Base-by-base conservation (phyloP, 1,140 invertebrate species). In the Anadara kagoshimensis region DNA sequence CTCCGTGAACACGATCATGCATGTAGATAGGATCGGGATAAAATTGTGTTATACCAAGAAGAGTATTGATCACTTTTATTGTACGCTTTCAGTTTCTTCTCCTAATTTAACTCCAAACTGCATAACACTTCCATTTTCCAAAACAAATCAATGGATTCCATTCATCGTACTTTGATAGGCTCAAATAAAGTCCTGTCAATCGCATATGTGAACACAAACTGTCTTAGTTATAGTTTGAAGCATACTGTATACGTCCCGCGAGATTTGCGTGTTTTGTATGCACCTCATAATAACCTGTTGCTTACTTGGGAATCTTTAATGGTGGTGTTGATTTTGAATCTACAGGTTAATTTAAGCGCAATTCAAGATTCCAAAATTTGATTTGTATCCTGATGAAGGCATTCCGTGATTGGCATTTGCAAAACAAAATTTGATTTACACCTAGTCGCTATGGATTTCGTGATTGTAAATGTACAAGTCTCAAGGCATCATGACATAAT, bases 291-390 rank as follows among this genome's bases (percentile, higher is more conserved):
- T 14, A 57, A 57, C 56, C 56, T 57, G 56, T 57, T 57, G 56
- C 26, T 36, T 57, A 24, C 56, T 36, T 24, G 56, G 26, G 24
- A 36, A 36, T 36, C 29, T 36, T 36, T 36, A 36, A 36, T 36
- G 29, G 29, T 36, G 7, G 29, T 36, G 29, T 36, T 36, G 29
- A 36, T 36, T 36, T 36, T n/a, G 24, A 64, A 64, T 45, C 62
- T 62, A 73, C 71, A 53, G 65, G 71, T 73, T 64, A 66, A 73
- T 67, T 73, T 73, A 66, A 44, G 47, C 22, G 24, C 64, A 56
- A 73, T 67, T 73, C 71, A 73, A 73, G 62, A 58, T 73, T 73
- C 67, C 71, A 73, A 73, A 73, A 67, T 73, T 67, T 56, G 67
- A 67, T 73, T 73, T 67, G 71, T 44, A 49, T 59, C 45, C 36